Base-by-base conservation (phyloP, 2,888 invertebrate genomes). In the Onchidella celtica region DNA sequence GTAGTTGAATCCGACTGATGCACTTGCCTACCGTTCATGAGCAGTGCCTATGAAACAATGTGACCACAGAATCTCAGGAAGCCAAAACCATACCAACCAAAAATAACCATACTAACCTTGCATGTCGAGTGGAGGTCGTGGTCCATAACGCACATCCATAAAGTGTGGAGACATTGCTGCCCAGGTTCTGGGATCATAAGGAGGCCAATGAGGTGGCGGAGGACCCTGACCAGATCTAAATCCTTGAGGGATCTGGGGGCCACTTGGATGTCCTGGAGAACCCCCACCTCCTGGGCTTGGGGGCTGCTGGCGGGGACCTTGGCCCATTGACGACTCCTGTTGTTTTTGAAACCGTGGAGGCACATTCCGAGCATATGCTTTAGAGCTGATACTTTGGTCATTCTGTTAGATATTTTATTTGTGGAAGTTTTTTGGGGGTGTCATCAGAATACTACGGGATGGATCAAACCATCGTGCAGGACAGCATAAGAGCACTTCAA, bases 261-360 rank as follows among this genome's bases (percentile, higher is more conserved):
- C 86, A 55, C 69, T n/a, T 14, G 68, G 61, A 85, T 84, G 86
- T 83, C 65, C 85, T 40, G 83, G 84, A 79, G 83, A 78, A 11
- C 70, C 88, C 38, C 88, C 66, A 24, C 78, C 73, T 24, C 65
- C 82, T 24, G 84, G 88, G 4, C 87, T 86, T 3, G 87, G 88
- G 2, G 85, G 85, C 72, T 86, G 85, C 74, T 87, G 87, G 32
- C 85, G 79, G n/a, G 75, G 57, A 83, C 84, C 17, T 79, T 83
- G 24, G 77, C 81, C 76, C 82, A 86, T 27, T 84, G 87, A 57
- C 81, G 55, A 76, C 82, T 87, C 87, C 57, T 88, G 88, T 82
- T 91, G 91, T 83, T 90, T 89, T 85, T 91, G 91, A 85, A 91
- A 91, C 27, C 97, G 95, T 24, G 97, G 97, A 77, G 97, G 97